Evolutionary conservation across 2,797 vertebrate genomes (phyloP).

Genomic region (Chloroceryle amazona): DNA sequence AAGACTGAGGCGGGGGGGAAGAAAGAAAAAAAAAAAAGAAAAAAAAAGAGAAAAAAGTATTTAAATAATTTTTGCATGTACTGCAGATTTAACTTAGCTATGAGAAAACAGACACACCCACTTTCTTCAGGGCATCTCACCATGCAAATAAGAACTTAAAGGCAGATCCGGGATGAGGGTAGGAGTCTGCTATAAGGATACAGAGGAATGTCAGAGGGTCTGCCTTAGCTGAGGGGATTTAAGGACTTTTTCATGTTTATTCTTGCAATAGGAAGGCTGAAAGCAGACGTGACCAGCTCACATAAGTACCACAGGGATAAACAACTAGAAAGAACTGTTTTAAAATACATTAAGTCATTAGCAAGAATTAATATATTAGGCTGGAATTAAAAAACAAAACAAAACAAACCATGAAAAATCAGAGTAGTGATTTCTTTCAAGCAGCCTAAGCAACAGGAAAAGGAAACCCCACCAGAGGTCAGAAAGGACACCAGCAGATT

Average conservation of each 20-base stretch:
- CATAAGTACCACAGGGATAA: neutral
- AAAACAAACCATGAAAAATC: neutral
- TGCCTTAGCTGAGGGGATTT: neutral
- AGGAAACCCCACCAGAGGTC: neutral
- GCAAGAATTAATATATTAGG: neutral
- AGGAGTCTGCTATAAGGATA: neutral
- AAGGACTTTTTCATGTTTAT: neutral
- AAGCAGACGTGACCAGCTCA: neutral
- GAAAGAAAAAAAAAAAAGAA: accelerated
- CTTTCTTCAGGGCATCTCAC: neutral
- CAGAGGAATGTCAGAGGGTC: neutral
- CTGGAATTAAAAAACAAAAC: neutral
- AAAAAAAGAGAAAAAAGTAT: too few relatives aligned
- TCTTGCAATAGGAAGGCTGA: neutral
- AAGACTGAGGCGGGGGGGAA: neutral
- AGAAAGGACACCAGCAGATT: neutral
- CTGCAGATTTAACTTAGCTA: neutral
- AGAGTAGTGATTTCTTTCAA: neutral
- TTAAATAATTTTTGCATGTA: neutral
- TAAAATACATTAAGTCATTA: neutral
- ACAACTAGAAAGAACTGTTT: neutral
- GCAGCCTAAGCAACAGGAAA: neutral
- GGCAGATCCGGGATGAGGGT: neutral
- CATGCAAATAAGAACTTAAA: neutral
- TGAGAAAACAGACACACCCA: neutral